These are phyloP conservation scores for Procambarus virginalis DNA, from an alignment of 1,140 invertebrate genomes.

Conservation along the genomic window DNA sequence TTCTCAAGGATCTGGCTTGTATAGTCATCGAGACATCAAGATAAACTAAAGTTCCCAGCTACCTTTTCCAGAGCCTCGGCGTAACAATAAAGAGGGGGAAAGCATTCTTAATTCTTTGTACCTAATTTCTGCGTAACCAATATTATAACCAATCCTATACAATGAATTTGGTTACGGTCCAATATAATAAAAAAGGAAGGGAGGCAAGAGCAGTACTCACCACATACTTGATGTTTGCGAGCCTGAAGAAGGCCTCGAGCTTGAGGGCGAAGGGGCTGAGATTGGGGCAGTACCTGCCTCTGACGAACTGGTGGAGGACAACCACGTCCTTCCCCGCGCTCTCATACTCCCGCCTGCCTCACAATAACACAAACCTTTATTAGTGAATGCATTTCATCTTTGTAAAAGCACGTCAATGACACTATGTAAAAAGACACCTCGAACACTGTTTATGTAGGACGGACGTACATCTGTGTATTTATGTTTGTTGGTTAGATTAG, in stretches of 20 bases:
- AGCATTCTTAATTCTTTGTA: too few species aligned
- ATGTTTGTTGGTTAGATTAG: neutral
- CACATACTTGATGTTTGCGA: conserved; percentile 72
- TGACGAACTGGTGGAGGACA: conserved; percentile 70
- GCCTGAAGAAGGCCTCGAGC: conserved; percentile 72
- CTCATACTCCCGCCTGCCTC: conserved; percentile 58
- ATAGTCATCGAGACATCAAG: too few species aligned
- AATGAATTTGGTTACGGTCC: too few species aligned
- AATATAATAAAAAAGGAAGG: too few species aligned
- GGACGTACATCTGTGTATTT: neutral
- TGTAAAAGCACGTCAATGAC: neutral
- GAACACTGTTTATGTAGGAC: neutral
- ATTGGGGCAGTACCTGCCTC: conserved; percentile 71
- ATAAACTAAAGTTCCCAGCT: too few species aligned
- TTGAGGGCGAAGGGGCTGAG: conserved; percentile 73
- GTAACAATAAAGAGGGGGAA: too few species aligned
- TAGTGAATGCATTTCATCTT: neutral
- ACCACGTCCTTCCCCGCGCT: conserved; percentile 68
- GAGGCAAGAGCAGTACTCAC: conserved; percentile 39
- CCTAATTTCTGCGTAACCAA: too few species aligned
- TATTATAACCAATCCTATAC: too few species aligned
- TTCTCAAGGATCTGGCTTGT: too few species aligned
- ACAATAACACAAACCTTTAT: neutral
- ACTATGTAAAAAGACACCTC: neutral
- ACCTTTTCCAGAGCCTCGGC: too few species aligned